These are phyloP conservation scores for Heliconius aoede DNA, from an alignment of 2,888 invertebrate genomes.

Conservation along the genomic window DNA sequence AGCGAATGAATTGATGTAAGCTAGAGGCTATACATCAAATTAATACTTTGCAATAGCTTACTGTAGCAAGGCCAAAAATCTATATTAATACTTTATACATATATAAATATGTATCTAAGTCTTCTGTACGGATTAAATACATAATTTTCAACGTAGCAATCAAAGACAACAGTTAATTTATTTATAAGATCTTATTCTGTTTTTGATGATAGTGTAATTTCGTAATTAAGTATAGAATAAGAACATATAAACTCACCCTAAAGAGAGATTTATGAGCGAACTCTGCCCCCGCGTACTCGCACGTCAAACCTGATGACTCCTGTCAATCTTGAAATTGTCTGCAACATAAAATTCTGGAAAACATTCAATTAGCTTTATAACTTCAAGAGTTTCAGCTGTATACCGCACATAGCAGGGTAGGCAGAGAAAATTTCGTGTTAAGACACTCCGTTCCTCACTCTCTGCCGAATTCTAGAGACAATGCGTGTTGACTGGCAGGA, in stretches of 20 bases:
- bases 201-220: neutral
- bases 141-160: neutral
- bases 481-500: no score
- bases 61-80: neutral
- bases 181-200: neutral
- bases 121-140: neutral
- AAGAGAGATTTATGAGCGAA: constrained; percentile 74
- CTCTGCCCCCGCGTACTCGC: constrained; percentile 65
- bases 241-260: constrained; percentile 60
- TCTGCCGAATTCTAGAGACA: no score
- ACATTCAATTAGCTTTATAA: constrained; percentile 35
- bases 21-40: no score
- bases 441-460: no score
- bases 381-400: no score
- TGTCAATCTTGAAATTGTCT: constrained; percentile 72
- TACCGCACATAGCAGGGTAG: no score
- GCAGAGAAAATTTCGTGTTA: no score
- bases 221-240: constrained; percentile 3
- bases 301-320: constrained; percentile 71
- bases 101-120: neutral
- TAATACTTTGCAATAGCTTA: no score
- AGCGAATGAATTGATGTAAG: neutral
- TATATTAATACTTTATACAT: neutral
- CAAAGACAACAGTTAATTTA: neutral
- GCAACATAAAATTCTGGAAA: constrained; percentile 53